Evolutionary conservation across 1,140 invertebrate genomes (phyloP).

Genomic region (Drosophila albomicans): DNA sequence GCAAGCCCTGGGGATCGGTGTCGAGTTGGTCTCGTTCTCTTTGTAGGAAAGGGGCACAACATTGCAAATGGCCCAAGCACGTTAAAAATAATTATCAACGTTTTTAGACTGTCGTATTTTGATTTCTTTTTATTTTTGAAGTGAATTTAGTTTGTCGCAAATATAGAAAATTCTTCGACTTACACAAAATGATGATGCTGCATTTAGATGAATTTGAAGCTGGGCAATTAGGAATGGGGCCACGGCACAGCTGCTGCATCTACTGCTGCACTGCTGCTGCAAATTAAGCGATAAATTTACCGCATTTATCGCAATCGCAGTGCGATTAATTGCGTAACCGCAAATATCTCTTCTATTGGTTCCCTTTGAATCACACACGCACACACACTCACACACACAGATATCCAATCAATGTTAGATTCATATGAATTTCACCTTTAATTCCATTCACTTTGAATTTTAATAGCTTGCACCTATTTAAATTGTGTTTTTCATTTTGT

Average conservation of each 20-base stretch:
- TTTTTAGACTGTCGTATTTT: slow-evolving; percentile 56
- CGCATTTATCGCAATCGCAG: slow-evolving; percentile 56
- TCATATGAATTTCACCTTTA: not conserved
- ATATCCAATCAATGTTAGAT: not conserved
- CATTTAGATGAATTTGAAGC: slow-evolving; percentile 76
- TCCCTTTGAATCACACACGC: slow-evolving; percentile 21
- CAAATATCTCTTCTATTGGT: slow-evolving; percentile 25
- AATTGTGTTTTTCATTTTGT: too few species aligned
- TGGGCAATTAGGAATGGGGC: slow-evolving; percentile 65
- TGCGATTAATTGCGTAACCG: slow-evolving; percentile 71
- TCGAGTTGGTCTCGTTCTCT: not conserved
- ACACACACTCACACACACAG: not conserved
- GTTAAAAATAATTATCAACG: slow-evolving; percentile 81
- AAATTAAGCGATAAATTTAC: slow-evolving; percentile 52
- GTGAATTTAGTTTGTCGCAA: slow-evolving; percentile 44
- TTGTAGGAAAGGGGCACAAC: slow-evolving; percentile 17
- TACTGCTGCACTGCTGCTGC: slow-evolving; percentile 38
- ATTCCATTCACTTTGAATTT: slow-evolving; percentile 11
- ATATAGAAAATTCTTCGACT: slow-evolving; percentile 57
- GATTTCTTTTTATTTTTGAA: not conserved
- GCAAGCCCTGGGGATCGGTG: slow-evolving; percentile 30
- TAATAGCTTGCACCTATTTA: not conserved
- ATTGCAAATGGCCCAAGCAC: slow-evolving; percentile 81
- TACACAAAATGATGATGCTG: slow-evolving; percentile 76
- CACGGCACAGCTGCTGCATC: slow-evolving; percentile 56